Base-by-base conservation (phyloP, 2,797 vertebrate genomes). In the Arctocebus calabarensis region DNA sequence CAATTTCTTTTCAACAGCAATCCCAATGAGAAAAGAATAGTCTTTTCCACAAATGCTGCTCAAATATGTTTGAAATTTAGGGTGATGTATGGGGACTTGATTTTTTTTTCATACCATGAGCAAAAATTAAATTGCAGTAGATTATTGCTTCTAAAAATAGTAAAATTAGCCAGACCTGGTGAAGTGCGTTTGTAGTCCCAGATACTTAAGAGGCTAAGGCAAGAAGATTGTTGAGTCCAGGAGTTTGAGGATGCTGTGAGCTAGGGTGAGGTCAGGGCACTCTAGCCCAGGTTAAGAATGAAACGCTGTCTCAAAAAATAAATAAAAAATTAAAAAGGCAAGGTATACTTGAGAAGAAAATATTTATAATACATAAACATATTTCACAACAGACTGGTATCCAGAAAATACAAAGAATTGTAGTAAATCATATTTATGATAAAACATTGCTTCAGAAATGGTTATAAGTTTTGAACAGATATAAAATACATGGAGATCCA, bases 71-170 rank as follows among this genome's bases (percentile, higher is more conserved):
- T 43, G 73, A 34, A 77, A 88, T 75, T 59, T 82, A 45, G 3
- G n/a, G 12, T 27, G 2, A 29, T 7, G 3, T 2, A 1, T 9
- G 19, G 66, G 23, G 19, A n/a, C 37, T 37, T 9, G 3, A 20
- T 34, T 20, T 64, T 52, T 22, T 20, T 27, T 5, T 73, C 61
- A 84, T 1, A 22, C 7, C 25, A 84, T 14, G 20, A 55, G 27
- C 3, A 45, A 81, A 40, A 89, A 37, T 52, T 25, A 77, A 73
- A 40, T 20, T 23, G 13, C 2, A 23, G 1, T 37, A 45, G 11
- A 22, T 55, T 5, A 14, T 17, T 81, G 55, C 48, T 52, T 52
- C 48, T 52, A 52, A 52, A 52, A 52, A 16, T 52, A 52, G 48
- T 16, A 52, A 52, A 52, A 52, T 52, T 16, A 52, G 14, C 48